These are phyloP conservation scores for Halichoerus grypus DNA, from an alignment of 2,113 vertebrate species.

Conservation along the genomic window DNA sequence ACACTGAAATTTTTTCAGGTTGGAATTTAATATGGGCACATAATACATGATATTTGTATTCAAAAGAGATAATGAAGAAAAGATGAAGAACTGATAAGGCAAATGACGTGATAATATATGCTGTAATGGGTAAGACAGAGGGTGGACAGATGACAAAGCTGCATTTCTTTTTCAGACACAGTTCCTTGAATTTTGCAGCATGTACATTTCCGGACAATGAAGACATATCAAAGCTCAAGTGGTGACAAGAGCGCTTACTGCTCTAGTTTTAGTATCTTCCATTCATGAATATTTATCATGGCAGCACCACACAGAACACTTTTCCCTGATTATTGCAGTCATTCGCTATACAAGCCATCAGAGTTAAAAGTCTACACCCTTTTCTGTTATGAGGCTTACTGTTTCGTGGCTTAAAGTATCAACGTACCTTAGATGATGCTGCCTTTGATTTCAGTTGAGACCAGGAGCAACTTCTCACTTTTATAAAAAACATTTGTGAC, in stretches of 20 bases:
- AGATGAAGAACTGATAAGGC: slow-evolving; percentile 22
- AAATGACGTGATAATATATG: background rate
- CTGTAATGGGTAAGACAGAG: background rate
- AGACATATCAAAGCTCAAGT: slow-evolving; percentile 46
- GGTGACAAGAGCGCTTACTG: slow-evolving; percentile 42
- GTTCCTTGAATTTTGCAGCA: slow-evolving; percentile 22
- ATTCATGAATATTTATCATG: slow-evolving; percentile 55
- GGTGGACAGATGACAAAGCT: slow-evolving; percentile 22
- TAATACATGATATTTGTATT: slow-evolving; percentile 53
- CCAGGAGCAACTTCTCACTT: background rate
- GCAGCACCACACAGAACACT: background rate
- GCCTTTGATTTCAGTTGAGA: background rate
- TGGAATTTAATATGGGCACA: slow-evolving; percentile 43
- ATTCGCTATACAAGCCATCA: rapidly evolving
- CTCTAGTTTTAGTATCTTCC: slow-evolving; percentile 61
- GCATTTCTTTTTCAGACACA: slow-evolving; percentile 27
- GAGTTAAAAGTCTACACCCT: background rate
- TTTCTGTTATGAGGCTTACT: background rate
- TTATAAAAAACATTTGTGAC: background rate
- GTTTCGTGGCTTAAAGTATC: background rate
- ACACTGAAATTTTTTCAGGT: background rate
- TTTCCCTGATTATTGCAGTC: background rate
- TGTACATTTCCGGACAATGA: slow-evolving; percentile 10
- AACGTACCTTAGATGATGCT: background rate
- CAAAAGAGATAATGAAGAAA: slow-evolving; percentile 51